These are phyloP conservation scores for Cataglyphis hispanica DNA, from an alignment of 1,140 invertebrate genomes.

Conservation along the genomic window DNA sequence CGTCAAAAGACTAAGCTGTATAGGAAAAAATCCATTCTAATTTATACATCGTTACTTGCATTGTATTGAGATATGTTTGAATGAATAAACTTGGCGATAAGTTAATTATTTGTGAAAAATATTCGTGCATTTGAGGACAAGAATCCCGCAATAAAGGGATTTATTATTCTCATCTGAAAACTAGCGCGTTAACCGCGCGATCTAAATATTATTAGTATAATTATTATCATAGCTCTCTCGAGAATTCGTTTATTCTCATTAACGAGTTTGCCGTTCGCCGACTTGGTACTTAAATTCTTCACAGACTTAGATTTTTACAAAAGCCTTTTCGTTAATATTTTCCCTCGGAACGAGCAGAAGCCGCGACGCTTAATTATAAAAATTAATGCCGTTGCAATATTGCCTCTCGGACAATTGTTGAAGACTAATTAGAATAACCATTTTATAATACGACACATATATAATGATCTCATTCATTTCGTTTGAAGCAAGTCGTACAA, in stretches of 20 bases:
- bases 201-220: conserved; percentile 73
- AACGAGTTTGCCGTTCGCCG: conserved; percentile 54
- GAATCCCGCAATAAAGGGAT: conserved; percentile 34
- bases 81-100: not conserved
- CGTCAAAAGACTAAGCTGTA: not conserved
- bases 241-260: conserved; percentile 70
- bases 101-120: conserved; percentile 23
- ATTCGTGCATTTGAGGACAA: not conserved
- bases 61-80: not conserved
- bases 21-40: not conserved
- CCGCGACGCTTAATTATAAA: conserved; percentile 79
- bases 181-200: conserved; percentile 46
- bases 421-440: conserved; percentile 81
- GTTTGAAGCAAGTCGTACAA: conserved; percentile 70
- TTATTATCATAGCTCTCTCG: conserved; percentile 48
- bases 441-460: conserved; percentile 69
- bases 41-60: not conserved
- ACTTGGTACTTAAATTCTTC: conserved; percentile 44
- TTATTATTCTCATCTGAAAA: conserved; percentile 45
- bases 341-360: conserved; percentile 35
- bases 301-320: conserved; percentile 55
- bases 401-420: conserved; percentile 71
- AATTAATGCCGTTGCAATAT: conserved; percentile 74
- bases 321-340: conserved; percentile 60
- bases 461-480: conserved; percentile 70